Base-by-base conservation (phyloP, 2,888 invertebrate species). In the Noctua pronuba region DNA sequence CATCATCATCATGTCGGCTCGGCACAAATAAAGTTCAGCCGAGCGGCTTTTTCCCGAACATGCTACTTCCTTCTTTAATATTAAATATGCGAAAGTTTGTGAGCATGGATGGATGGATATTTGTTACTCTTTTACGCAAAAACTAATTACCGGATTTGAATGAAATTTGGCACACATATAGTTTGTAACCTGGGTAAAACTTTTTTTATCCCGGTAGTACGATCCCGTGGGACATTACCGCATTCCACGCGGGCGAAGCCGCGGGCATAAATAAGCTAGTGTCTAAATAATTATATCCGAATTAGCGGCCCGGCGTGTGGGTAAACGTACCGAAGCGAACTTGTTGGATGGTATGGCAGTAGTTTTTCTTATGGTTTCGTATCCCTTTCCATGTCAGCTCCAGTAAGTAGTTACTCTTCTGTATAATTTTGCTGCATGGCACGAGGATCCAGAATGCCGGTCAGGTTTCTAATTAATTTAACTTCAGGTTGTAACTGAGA, bases 391-490 rank as follows among this genome's bases (percentile, higher is more conserved):
- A 58, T 7, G 28, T 18, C 28, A 60, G 58, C 28, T 31, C 58
- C 28, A 60, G 58, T 28, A 58, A 16, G 28, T 28, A 60, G 60
- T 38, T 8, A 65, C 65, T 41, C 70, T 84, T 84, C 87, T 75
- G 80, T 62, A 28, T 5, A n/a, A 1, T 3, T 16, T 2, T 44
- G 21, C 28, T 31, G 2, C 35, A 38, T 62, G 44, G 35, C 52
- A 1, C 4, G n/a, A 49, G 62, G 67, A 73, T 82, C 21, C 62
- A 46, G 68, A 67, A 86, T 87, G 81, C 85, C 72, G 80, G 85
- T 88, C 88, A 85, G 86, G 86, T 88, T 86, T 86, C 83, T 85
- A 89, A 88, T 89, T 88, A 88, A 88, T 88, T 88, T 85, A 89
- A 87, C 77, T 87, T 81, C 86, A 81, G 77, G 75, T 83, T 78